Conservation (phyloP, 2,888 invertebrate genomes). For the Drepana falcataria region DNA sequence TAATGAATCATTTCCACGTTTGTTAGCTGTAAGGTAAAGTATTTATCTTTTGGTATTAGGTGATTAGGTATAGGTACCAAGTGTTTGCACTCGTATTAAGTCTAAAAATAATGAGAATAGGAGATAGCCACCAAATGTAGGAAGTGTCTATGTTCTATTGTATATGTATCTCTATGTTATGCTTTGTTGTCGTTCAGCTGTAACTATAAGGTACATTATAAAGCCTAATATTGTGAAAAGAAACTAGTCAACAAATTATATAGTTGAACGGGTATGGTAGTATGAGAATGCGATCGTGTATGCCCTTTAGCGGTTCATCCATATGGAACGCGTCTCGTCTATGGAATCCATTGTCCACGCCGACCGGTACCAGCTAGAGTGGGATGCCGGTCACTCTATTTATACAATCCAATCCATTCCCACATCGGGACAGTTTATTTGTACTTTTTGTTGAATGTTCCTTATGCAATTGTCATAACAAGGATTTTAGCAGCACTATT, state of each 20-base stretch:
- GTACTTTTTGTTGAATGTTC: conserved; percentile 28
- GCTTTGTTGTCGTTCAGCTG: neutral
- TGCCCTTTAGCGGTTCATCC: conserved; percentile 68
- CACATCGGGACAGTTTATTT: conserved; percentile 45
- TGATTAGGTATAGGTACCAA: too few species aligned
- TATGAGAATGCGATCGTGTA: conserved; percentile 42
- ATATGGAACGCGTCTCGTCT: conserved; percentile 73
- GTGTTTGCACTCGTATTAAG: too few species aligned
- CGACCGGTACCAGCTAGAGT: conserved; percentile 27
- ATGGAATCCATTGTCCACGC: conserved; percentile 72
- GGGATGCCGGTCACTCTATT: conserved; percentile 59
- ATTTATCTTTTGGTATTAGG: too few species aligned
- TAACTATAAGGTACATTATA: neutral
- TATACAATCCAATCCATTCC: conserved; percentile 59
- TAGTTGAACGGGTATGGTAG: conserved; percentile 25
- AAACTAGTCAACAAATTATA: conserved; percentile 17
- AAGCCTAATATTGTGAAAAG: neutral
- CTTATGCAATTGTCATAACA: conserved; percentile 24
- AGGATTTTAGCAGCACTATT: neutral
- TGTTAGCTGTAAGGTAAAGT: neutral
- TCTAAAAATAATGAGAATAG: too few species aligned
- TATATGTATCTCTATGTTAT: neutral
- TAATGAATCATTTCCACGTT: neutral
- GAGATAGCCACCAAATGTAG: too few species aligned
- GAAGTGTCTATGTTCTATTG: too few species aligned